phyloP scores from a whole-genome alignment of 2,113 vertebrate species.

The Urocitellus parryii region DNA sequence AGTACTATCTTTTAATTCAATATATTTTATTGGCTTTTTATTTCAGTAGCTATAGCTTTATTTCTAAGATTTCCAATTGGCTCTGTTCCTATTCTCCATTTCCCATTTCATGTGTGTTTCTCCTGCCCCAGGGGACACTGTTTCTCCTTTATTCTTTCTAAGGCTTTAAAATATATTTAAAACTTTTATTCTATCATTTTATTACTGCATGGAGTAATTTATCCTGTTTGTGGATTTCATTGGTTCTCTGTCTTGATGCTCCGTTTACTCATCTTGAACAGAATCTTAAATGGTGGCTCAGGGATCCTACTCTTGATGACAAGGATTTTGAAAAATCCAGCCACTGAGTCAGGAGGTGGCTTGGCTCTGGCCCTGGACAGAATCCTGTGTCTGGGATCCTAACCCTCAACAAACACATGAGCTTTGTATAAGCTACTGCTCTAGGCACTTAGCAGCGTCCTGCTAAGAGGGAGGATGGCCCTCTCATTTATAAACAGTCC shows the following conservation, averaged over 20 bases:
- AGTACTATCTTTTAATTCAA: not conserved
- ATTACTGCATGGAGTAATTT: not conserved
- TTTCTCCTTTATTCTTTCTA: not conserved
- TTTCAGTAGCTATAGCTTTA: not conserved
- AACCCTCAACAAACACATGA: not conserved
- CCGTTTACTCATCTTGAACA: not conserved
- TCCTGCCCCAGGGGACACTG: not conserved
- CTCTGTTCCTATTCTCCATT: not conserved
- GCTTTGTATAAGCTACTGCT: not conserved
- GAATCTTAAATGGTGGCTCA: not conserved
- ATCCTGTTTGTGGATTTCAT: not conserved
- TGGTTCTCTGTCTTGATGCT: not conserved
- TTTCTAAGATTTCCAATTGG: not conserved
- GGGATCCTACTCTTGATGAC: not conserved
- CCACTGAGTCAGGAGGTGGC: not conserved
- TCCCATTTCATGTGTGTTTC: not conserved
- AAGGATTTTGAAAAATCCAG: not conserved
- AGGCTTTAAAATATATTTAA: not conserved
- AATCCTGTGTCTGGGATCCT: not conserved
- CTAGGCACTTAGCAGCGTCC: not conserved
- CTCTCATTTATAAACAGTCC: not conserved
- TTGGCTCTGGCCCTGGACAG: not conserved
- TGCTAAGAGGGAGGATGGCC: not conserved
- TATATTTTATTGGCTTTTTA: not conserved
- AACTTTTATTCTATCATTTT: not conserved